A percentile compares a stretch with the other conserved stretches of the same genome.
These are phyloP conservation scores for Macrotrachela quadricornifera DNA, from an alignment of 1,140 invertebrate species.

Conservation along the genomic window DNA sequence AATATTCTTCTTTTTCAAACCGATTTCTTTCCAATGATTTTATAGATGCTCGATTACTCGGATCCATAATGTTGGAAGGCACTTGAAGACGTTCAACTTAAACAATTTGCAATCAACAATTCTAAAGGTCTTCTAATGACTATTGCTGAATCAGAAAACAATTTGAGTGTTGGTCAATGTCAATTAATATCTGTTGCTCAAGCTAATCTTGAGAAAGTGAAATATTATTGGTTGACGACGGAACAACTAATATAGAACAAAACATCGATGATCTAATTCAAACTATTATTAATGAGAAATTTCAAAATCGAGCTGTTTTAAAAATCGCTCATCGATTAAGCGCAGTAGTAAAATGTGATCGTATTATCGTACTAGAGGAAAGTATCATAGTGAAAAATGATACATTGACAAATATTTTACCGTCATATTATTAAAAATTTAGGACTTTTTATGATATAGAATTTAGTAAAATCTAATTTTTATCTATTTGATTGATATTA, in stretches of 20 bases:
- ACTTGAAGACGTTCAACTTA: background rate
- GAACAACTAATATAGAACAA: conserved; percentile 35
- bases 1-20: too few species aligned
- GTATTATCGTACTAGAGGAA: too few species aligned
- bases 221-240: conserved; percentile 18
- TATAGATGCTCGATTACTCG: too few species aligned
- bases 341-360: background rate
- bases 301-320: conserved; percentile 27
- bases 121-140: background rate
- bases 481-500: too few species aligned
- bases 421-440: too few species aligned
- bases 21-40: too few species aligned
- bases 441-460: too few species aligned
- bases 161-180: conserved; percentile 3
- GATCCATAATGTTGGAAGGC: conserved; percentile 49
- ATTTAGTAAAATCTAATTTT: too few species aligned
- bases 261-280: conserved; percentile 31
- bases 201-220: too few species aligned
- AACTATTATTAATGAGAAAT: conserved; percentile 26
- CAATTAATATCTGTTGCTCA: conserved; percentile 38
- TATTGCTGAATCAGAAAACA: background rate
- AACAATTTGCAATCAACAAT: background rate
- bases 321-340: conserved; percentile 33
- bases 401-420: too few species aligned
- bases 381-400: too few species aligned